phyloP scores from a whole-genome alignment of 1,140 invertebrate species.

The Paracyclopina nana region DNA sequence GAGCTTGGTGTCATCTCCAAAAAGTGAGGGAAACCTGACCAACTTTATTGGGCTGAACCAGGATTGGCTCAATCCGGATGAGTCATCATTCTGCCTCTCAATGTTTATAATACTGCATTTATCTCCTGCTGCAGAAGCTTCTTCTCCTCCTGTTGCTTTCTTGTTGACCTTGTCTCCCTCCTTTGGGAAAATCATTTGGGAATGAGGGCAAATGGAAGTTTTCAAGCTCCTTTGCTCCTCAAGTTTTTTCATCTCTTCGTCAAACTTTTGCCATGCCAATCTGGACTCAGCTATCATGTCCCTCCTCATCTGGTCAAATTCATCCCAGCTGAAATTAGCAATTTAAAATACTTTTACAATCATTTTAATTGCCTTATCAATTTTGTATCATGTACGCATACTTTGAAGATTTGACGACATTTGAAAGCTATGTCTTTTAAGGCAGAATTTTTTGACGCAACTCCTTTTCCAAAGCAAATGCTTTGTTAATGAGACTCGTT shows the following conservation, averaged over 20 bases:
- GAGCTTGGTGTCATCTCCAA: not conserved
- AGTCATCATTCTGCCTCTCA: not conserved
- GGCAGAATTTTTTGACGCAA: too few relatives aligned
- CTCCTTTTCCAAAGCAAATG: too few relatives aligned
- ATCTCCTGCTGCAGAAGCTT: too few relatives aligned
- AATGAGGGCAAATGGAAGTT: not conserved
- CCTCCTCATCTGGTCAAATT: constrained; percentile 1
- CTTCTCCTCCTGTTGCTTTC: not conserved
- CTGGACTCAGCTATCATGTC: not conserved
- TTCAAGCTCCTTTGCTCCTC: not conserved
- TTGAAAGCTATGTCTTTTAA: too few relatives aligned
- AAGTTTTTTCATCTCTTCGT: constrained; percentile 7
- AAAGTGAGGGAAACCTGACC: not conserved
- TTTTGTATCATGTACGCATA: too few relatives aligned
- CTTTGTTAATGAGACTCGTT: too few relatives aligned
- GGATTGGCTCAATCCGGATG: not conserved
- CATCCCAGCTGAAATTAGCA: constrained; percentile 13
- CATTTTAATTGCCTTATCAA: too few relatives aligned
- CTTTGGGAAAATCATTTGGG: not conserved
- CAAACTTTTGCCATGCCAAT: not conserved
- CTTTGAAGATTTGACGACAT: too few relatives aligned
- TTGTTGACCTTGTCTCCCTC: not conserved
- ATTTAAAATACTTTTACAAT: too few relatives aligned
- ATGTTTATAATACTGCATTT: too few relatives aligned
- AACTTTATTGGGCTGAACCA: not conserved